Conservation (phyloP, 2,888 invertebrate species). For the Acanthococcus lagerstroemiae region DNA sequence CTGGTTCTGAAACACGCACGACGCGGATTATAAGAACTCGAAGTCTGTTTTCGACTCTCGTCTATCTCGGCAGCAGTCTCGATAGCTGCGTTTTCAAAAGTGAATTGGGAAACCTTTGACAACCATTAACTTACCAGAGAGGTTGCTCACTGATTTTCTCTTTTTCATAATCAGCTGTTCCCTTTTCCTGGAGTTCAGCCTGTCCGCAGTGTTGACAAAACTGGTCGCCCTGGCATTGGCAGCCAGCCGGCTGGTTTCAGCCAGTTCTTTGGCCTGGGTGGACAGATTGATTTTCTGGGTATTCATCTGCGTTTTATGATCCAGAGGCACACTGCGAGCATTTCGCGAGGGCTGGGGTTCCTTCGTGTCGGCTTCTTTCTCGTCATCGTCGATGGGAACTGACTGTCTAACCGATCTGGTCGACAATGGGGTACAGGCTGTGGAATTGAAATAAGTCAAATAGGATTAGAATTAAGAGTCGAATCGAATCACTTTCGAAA, state of each 20-base stretch:
- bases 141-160: neutral
- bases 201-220: constrained; percentile 38
- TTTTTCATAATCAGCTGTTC: constrained; percentile 35
- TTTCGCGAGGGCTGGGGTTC: neutral
- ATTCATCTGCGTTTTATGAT: constrained; percentile 36
- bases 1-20: no score
- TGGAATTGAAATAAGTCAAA: no score
- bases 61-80: no score
- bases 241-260: constrained; percentile 35
- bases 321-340: constrained; percentile 38
- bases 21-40: no score
- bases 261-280: constrained; percentile 35
- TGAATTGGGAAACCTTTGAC: no score
- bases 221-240: constrained; percentile 35
- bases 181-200: constrained; percentile 46
- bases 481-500: no score
- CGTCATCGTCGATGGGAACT: constrained; percentile 7
- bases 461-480: no score
- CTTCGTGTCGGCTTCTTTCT: neutral
- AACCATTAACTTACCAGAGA: no score
- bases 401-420: no score
- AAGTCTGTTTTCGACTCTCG: no score
- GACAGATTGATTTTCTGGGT: constrained; percentile 35
- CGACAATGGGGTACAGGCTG: neutral
- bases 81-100: no score